Evolutionary conservation across 2,888 invertebrate species (phyloP).

Genomic region (Sarcophaga caerulescens): DNA sequence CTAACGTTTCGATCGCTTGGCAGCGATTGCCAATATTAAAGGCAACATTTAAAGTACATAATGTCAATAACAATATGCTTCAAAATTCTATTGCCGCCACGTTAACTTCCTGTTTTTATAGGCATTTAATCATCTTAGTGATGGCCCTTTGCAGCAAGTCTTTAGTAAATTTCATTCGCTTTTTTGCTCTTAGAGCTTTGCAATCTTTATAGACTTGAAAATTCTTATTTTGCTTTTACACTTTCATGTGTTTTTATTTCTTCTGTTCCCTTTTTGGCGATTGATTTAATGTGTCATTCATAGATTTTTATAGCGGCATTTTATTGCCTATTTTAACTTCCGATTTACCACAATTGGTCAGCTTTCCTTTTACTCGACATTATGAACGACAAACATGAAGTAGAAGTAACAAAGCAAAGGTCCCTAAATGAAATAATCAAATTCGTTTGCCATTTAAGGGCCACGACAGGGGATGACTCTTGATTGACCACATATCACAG

Average conservation of each 20-base stretch:
- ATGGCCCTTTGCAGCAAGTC: slow-evolving; percentile 52
- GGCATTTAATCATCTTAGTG: slow-evolving; percentile 66
- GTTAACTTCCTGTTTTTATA: slow-evolving; percentile 50
- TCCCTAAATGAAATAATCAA: slow-evolving; percentile 32
- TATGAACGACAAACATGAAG: not conserved
- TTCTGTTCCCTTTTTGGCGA: slow-evolving; percentile 79
- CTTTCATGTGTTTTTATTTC: not conserved
- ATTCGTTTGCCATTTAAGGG: slow-evolving; percentile 34
- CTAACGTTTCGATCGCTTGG: not conserved
- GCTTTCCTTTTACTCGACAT: slow-evolving; percentile 51
- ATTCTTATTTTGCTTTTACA: slow-evolving; percentile 32
- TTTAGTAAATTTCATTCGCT: slow-evolving; percentile 32
- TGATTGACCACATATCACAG: slow-evolving; percentile 64
- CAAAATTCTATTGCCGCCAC: slow-evolving; percentile 61
- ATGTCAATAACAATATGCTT: slow-evolving; percentile 54
- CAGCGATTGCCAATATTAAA: not conserved
- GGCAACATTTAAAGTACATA: not conserved
- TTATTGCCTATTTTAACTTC: slow-evolving; percentile 81
- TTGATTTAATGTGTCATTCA: slow-evolving; percentile 82
- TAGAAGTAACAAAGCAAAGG: not conserved
- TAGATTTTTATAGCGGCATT: slow-evolving; percentile 81
- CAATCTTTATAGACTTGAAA: slow-evolving; percentile 27
- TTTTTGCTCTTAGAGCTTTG: slow-evolving; percentile 3
- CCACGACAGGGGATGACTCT: slow-evolving; percentile 50
- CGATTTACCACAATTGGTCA: slow-evolving; percentile 81